These are phyloP conservation scores for Vannuccia rotundouncinata DNA, from an alignment of 2,888 invertebrate genomes.

Conservation along the genomic window DNA sequence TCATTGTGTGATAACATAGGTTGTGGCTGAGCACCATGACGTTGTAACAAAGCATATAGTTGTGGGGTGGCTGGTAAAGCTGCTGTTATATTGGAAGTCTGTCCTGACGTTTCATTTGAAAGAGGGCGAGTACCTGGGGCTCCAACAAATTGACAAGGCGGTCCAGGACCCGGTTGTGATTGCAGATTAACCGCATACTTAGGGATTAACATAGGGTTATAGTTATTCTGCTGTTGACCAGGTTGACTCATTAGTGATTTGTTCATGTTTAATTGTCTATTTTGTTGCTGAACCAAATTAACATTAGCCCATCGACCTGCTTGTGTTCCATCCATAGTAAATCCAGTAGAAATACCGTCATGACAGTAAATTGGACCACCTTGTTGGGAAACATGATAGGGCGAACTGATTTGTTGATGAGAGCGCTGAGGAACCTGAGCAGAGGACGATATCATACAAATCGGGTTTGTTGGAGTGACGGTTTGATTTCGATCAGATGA, in stretches of 20 bases:
- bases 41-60: neutral
- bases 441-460: neutral
- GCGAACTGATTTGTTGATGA: neutral
- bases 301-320: neutral
- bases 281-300: neutral
- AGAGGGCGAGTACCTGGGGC: neutral
- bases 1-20: neutral
- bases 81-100: neutral
- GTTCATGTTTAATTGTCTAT: too few relatives aligned
- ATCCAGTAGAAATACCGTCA: neutral
- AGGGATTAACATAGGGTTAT: neutral
- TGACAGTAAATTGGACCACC: neutral
- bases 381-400: neutral
- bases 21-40: neutral
- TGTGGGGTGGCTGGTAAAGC: neutral
- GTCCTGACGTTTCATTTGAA: neutral
- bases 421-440: neutral
- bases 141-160: neutral
- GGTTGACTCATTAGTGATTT: neutral
- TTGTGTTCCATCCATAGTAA: neutral
- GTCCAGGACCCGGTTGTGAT: neutral
- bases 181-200: neutral
- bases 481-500: neutral
- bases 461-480: neutral
- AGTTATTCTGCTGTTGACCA: neutral